Conservation (phyloP, 1,140 invertebrate species). For the Bombus affinis region DNA sequence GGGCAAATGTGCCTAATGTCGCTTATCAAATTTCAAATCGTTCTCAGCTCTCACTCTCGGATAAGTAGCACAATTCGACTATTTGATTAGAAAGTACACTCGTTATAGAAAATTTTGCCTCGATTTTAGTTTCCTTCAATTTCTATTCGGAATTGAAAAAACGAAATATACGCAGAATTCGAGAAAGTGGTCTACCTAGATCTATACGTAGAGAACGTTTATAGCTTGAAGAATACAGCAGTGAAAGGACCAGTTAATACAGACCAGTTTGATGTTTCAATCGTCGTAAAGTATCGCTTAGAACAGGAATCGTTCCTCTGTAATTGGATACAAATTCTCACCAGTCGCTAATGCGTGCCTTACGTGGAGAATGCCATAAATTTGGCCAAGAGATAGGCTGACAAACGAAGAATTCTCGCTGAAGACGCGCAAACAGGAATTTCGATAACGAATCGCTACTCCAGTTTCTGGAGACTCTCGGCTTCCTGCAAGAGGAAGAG, state of each 20-base stretch:
- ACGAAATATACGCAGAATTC: background rate
- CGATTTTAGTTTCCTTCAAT: background rate
- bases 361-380: background rate
- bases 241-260: background rate
- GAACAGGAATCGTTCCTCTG: background rate
- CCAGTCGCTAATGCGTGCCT: too few species aligned
- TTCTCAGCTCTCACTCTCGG: too few species aligned
- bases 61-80: background rate
- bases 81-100: background rate
- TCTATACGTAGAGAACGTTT: background rate
- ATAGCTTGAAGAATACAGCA: background rate
- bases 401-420: background rate
- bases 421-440: background rate
- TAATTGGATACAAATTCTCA: background rate
- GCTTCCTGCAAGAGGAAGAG: background rate
- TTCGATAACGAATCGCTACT: constrained; percentile 4
- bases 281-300: background rate
- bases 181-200: too few species aligned
- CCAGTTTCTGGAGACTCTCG: constrained; percentile 2
- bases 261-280: background rate
- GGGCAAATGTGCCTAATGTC: background rate
- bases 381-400: background rate
- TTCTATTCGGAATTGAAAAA: background rate
- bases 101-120: background rate
- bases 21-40: background rate